Evolutionary conservation across 1,140 invertebrate genomes (phyloP), one percentile per base, ranked within the genome.

Genomic region (Vollenhovia emeryi): DNA sequence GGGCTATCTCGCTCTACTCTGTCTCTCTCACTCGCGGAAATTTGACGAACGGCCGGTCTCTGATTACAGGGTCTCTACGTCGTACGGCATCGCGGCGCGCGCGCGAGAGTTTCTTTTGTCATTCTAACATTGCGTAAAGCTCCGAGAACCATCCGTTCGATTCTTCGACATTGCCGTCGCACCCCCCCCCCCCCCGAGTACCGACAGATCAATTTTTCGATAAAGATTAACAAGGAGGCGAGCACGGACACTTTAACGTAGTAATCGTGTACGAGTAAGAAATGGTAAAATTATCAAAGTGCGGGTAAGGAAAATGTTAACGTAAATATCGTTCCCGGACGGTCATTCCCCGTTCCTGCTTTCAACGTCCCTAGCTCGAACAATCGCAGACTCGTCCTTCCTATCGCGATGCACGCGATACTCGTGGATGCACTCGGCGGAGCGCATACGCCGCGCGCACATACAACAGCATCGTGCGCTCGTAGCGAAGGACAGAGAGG

Each of bases 341-440:
- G 8, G 18, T 40, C 24, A 55, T 57, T 68, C 21, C n/a, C n/a
- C 33, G 27, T 40, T 52, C 45, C 33, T 57, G 36, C 45, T 57
- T 84, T 45, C 82, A 43, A 76, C 27, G 45, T 62, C 48, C 40
- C 36, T 27, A 48, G 59, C 36, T 66, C 45, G 27, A 57, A 59
- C 40, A 52, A 75, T 76, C 79, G 79, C 79, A 30, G 18, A 78
- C n/a, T 48, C 36, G 43, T 40, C 36, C 59, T 24, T 68, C 48
- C 43, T 68, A 85, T 75, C 87, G 36, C 60, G 75, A 75, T 89
- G 86, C 87, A 75, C 62, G 64, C 64, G 78, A 80, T 85, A 40
- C 83, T 59, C 52, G 60, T 86, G 87, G 83, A 85, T 85, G 75
- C 78, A 68, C 50, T 59, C 87, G 71, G 75, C 33, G 86, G 59